Evolutionary conservation across 1,140 invertebrate genomes (phyloP), one percentile per base, ranked within the genome.

Genomic region (Drosophila prosaltans): DNA sequence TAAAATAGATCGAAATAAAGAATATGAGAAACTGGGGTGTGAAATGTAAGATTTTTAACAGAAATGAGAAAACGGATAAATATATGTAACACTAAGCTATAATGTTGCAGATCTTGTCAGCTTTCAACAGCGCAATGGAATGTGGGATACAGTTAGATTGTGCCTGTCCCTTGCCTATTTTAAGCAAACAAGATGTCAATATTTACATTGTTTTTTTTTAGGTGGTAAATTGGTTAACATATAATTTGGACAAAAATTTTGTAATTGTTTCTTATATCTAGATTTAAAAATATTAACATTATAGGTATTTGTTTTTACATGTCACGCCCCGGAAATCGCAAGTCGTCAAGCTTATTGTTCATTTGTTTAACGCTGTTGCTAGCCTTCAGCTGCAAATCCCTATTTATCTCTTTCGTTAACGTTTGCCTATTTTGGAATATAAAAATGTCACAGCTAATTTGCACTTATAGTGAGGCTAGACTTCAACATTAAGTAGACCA

Each of bases 221-320:
- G 61, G 71, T 70, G 72, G 64, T 88, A 76, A 61, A 43, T 69
- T 86, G 45, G 26, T 51, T 51, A 86, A 86, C 82, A 72, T 82
- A 88, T 88, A 88, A 88, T 86, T 86, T 86, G 81, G 71, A 85
- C 71, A 57, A 75, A 73, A 83, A 82, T 80, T 86, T 86, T 63
- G 79, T 51, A 24, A 51, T 51, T 51, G 45, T 21, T 51, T 26
- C 66, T 54, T 55, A 77, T 86, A 77, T 83, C 58, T 80, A 69
- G 69, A 67, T 80, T 86, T 73, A 88, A 86, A 86, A 86, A 88
- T 86, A 75, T 82, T 86, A 86, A 86, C 83, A 88, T 82, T 80
- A 74, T 88, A 82, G 74, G 70, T 65, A 68, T 72, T 82, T 78
- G 72, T 69, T 82, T 75, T 79, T 55, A 26, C n/a, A 45, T 30